Percentiles rank a stretch among this genome's conserved stretches.
Evolutionary conservation across 2,797 vertebrate species (phyloP).

Genomic region (Artibeus lituratus): DNA sequence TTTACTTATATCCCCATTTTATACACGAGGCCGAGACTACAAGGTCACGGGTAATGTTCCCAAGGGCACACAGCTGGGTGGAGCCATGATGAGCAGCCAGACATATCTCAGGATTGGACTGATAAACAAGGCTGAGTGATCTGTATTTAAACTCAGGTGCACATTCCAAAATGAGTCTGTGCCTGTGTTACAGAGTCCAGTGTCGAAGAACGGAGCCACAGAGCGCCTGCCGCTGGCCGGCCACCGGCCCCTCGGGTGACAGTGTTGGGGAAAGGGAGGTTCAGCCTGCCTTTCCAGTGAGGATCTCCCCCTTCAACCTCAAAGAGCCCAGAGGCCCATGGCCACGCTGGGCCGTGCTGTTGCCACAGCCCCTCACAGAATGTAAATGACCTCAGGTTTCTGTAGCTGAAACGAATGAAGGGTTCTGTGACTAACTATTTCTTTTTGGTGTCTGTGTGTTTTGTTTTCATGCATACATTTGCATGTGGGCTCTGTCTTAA

Average conservation of each 20-base stretch:
- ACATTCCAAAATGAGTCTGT: not conserved
- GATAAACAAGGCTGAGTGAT: not conserved
- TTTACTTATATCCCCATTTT: not conserved
- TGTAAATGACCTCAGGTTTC: conserved; percentile 84
- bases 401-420: conserved; percentile 52
- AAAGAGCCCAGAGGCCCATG: not conserved
- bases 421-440: not conserved
- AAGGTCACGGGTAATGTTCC: not conserved
- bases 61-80: not conserved
- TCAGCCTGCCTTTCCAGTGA: not conserved
- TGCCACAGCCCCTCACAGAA: not conserved
- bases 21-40: not conserved
- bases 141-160: not conserved
- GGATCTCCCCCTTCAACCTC: too few relatives aligned
- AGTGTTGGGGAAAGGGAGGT: not conserved
- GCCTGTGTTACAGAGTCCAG: not conserved
- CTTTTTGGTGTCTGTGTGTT: not conserved
- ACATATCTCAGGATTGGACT: not conserved
- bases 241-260: not conserved
- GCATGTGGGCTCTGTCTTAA: not conserved
- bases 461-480: not conserved
- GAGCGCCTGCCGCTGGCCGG: not conserved
- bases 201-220: not conserved
- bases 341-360: rapidly evolving
- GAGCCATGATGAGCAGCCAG: too few relatives aligned